Evolutionary conservation across 2,797 vertebrate genomes (phyloP).

Genomic region (Danio albolineatus): DNA sequence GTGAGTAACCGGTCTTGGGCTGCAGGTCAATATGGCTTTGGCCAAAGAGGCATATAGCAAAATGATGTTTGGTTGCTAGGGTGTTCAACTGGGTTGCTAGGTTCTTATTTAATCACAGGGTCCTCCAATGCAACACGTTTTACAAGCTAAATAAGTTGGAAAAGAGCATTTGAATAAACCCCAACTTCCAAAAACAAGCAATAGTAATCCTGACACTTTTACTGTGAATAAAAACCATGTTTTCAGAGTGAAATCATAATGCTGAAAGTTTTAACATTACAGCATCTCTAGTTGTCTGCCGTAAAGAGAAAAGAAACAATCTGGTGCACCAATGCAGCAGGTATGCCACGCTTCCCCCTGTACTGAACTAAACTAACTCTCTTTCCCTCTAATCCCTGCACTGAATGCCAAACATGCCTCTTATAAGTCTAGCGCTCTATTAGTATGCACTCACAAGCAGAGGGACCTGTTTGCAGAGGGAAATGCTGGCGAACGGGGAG

Average conservation of each 20-base stretch:
- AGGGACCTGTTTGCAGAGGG: constrained; percentile 60
- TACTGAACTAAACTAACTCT: constrained; percentile 57
- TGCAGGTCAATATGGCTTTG: too few relatives aligned
- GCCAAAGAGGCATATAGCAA: neutral
- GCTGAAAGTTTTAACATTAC: constrained; percentile 68
- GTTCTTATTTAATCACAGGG: neutral
- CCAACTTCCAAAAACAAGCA: neutral
- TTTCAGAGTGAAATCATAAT: constrained; percentile 66
- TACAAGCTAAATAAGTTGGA: too few relatives aligned
- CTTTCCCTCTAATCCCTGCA: constrained; percentile 34
- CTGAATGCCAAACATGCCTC: constrained; percentile 68
- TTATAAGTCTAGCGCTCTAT: constrained; percentile 60
- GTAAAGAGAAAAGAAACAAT: constrained; percentile 61
- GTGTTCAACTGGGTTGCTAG: too few relatives aligned
- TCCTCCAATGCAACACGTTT: neutral
- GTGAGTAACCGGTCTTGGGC: too few relatives aligned
- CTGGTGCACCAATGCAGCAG: constrained; percentile 63
- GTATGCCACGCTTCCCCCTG: constrained; percentile 62
- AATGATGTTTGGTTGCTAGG: neutral
- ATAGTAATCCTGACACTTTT: neutral
- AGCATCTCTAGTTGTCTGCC: constrained; percentile 67
- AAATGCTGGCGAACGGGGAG: constrained; percentile 35
- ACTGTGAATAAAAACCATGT: constrained; percentile 49
- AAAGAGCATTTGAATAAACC: neutral
- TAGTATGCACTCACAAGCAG: constrained; percentile 63